Evolutionary conservation across 2,888 invertebrate species (phyloP).

Genomic region (Tetropium fuscum): DNA sequence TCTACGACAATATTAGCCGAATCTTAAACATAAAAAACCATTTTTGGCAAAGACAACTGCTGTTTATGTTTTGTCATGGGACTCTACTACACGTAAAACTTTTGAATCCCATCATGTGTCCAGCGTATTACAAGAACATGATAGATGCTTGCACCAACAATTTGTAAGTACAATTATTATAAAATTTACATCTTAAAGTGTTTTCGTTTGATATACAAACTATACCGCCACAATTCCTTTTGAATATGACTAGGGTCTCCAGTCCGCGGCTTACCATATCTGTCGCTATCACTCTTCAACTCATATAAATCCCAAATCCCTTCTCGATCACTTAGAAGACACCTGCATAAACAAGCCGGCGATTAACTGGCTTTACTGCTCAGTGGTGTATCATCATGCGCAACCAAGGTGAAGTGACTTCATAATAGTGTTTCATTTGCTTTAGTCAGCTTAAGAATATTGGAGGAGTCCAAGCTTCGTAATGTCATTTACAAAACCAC

Average conservation of each 20-base stretch:
- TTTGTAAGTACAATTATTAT: conserved; percentile 63
- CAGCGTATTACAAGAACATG: conserved; percentile 69
- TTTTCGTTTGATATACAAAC: not conserved
- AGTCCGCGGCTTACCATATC: too few species aligned
- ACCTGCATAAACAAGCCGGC: too few species aligned
- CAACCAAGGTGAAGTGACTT: too few species aligned
- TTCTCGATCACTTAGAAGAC: too few species aligned
- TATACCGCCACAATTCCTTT: too few species aligned
- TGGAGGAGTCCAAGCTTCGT: conserved; percentile 34
- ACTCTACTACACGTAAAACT: conserved; percentile 69
- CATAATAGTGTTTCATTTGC: conserved; percentile 43
- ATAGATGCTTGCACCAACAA: conserved; percentile 68
- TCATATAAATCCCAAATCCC: too few species aligned
- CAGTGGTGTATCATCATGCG: too few species aligned
- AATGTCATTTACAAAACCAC: too few species aligned
- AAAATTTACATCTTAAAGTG: not conserved
- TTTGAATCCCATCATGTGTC: conserved; percentile 69
- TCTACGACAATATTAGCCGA: conserved; percentile 38
- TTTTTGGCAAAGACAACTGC: conserved; percentile 65
- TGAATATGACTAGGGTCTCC: too few species aligned
- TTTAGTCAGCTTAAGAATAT: conserved; percentile 41
- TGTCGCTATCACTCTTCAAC: too few species aligned
- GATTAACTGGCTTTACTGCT: too few species aligned
- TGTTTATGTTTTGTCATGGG: conserved; percentile 69
- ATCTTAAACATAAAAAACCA: conserved; percentile 42